These are phyloP conservation scores for Peromyscus attwateri DNA, from an alignment of 2,797 vertebrate species.

Conservation along the genomic window DNA sequence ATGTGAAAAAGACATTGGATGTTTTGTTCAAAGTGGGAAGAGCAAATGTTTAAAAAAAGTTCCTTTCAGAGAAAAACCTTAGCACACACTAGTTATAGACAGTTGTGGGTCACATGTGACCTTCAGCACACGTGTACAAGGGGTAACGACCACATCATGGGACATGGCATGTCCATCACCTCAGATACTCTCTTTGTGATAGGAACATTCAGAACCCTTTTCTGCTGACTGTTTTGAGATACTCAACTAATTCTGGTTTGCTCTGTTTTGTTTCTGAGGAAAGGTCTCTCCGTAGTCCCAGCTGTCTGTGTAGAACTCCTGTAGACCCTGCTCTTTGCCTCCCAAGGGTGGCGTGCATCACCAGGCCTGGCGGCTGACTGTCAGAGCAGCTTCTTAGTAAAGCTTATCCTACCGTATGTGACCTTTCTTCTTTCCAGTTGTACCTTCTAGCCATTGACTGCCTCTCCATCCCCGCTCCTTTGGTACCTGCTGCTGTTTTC, in stretches of 20 bases:
- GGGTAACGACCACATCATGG: not conserved
- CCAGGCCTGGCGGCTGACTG: not conserved
- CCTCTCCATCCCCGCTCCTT: not conserved
- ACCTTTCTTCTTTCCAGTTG: not conserved
- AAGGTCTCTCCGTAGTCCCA: not conserved
- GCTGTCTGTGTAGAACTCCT: not conserved
- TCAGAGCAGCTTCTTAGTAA: not conserved
- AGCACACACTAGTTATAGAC: not conserved
- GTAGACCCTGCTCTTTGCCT: not conserved
- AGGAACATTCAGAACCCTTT: not conserved
- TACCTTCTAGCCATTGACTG: too few relatives aligned
- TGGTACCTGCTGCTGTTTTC: not conserved
- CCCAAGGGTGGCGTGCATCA: not conserved
- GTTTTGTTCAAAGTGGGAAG: constrained; percentile 9
- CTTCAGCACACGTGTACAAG: not conserved
- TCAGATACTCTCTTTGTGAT: not conserved
- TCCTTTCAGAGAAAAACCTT: constrained; percentile 32
- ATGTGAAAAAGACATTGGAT: not conserved
- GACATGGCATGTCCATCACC: not conserved
- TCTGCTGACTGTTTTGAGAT: not conserved
- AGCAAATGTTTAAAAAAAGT: constrained; percentile 18
- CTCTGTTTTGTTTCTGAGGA: not conserved
- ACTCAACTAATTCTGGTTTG: not conserved
- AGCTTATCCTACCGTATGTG: not conserved
- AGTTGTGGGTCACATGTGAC: not conserved